phyloP scores from a whole-genome alignment of 2,113 vertebrate genomes.

The Numenius arquata region DNA sequence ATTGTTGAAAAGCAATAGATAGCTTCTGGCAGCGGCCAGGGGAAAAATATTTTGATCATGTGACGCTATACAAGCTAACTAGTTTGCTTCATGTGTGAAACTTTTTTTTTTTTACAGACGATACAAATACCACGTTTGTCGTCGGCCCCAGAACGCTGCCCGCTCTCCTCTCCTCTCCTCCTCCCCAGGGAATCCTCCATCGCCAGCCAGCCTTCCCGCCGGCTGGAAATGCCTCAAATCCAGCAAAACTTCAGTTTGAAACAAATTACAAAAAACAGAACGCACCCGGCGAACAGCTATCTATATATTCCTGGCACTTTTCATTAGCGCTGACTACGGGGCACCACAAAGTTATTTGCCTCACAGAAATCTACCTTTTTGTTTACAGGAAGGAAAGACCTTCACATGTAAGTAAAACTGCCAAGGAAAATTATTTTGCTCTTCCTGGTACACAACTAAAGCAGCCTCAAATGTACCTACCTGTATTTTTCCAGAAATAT shows the following conservation, averaged over 20 bases:
- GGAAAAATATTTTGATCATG: conserved; percentile 79
- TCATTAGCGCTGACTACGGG: background rate
- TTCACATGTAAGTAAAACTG: background rate
- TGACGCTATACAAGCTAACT: conserved; percentile 64
- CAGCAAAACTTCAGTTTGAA: background rate
- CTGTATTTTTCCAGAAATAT: background rate
- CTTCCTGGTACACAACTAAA: background rate
- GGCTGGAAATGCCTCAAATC: background rate
- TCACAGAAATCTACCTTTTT: background rate
- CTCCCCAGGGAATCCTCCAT: background rate
- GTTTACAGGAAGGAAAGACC: background rate
- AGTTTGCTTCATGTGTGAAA: conserved; percentile 49
- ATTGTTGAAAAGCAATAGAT: conserved; percentile 73
- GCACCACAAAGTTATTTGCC: background rate
- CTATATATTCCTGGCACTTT: background rate
- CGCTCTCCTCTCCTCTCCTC: background rate
- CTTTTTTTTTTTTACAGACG: background rate
- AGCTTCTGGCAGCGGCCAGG: conserved; percentile 75
- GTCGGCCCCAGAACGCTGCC: background rate
- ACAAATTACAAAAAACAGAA: background rate
- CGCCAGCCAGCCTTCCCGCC: background rate
- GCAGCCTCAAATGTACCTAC: background rate
- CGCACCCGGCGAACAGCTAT: background rate
- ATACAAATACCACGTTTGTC: conserved; percentile 1
- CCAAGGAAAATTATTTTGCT: background rate